Base-by-base conservation (phyloP, 1,140 invertebrate species). In the Drosophila repletoides region DNA sequence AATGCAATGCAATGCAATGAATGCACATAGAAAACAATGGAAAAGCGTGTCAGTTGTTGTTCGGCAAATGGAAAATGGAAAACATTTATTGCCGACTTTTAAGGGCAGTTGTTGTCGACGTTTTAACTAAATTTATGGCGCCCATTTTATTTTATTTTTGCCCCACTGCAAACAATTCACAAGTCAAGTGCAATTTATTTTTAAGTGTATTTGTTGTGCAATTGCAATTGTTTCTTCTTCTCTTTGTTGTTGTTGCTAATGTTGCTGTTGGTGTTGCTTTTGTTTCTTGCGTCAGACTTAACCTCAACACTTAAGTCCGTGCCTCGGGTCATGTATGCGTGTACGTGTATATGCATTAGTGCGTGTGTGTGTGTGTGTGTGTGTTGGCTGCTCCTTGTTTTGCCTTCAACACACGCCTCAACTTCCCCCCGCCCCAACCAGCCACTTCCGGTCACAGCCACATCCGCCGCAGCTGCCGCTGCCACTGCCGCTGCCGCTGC, bases 181-280 rank as follows among this genome's bases (percentile, higher is more conserved):
- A 41, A 84, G 70, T 79, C 70, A 79, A 84, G 79, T 72, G 79
- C 65, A n/a, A 79, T 74, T 83, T 84, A 84, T 84, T 74, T 83
- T 79, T 68, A 77, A 77, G 71, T 76, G 61, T 66, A 58, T 69
- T 28, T 28, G n/a, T 28, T 36, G 34, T 48, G 24, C 36, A 31
- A 22, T 40, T 36, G 34, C n/a, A n/a, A n/a, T n/a, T n/a, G n/a
- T n/a, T n/a, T n/a, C n/a, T n/a, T n/a, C n/a, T n/a, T n/a, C n/a
- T 38, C 28, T 28, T 43, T 45, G 15, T 45, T 55, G 34, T 3
- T 26, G 12, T 3, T 43, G 7, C 31, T 14, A 2, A 28, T 53
- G 46, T 15, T 28, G 43, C 5, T 28, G 26, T 10, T 61, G 46
- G 40, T 28, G 19, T 26, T 28, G 38, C 4, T 21, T 21, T 12